A percentile compares a stretch with the other conserved stretches of the same genome.
Evolutionary conservation across 92 coral and sea anemone genomes (phyloP).

Genomic region (Diadumene lineata): DNA sequence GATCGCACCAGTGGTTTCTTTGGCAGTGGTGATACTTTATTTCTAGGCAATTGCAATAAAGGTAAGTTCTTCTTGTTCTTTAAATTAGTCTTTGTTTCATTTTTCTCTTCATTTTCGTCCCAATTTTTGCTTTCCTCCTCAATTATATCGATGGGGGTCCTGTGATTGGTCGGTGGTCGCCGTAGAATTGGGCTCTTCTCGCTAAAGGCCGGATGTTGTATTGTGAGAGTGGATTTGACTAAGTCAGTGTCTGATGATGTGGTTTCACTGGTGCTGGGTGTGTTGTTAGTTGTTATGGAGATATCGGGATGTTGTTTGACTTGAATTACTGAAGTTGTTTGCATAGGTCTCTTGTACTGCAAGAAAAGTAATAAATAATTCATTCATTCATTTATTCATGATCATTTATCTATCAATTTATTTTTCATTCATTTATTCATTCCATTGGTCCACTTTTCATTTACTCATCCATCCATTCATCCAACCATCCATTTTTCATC

Average conservation of each 20-base stretch:
- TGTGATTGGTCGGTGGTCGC: slow-evolving; percentile 6
- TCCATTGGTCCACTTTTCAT: not conserved
- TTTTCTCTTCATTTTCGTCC: not conserved
- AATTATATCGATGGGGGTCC: slow-evolving; percentile 25
- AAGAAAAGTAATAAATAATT: not conserved
- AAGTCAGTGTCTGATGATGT: slow-evolving; percentile 19
- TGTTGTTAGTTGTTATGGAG: slow-evolving; percentile 39
- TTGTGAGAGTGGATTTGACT: not conserved
- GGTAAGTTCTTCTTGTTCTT: not conserved
- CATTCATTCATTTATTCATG: not conserved
- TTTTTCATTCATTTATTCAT: not conserved
- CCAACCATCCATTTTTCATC: not conserved
- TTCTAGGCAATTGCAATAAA: slow-evolving; percentile 8
- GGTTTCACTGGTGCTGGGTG: slow-evolving; percentile 14
- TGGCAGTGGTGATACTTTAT: slow-evolving; percentile 26
- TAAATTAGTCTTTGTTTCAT: slow-evolving; percentile 4
- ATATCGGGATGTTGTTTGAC: slow-evolving; percentile 63
- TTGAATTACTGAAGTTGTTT: slow-evolving; percentile 46
- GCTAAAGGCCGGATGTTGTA: not conserved
- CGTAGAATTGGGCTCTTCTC: slow-evolving; percentile 21
- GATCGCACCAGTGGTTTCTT: slow-evolving; percentile 52
- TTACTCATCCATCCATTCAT: not conserved
- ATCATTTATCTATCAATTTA: not conserved
- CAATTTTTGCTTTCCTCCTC: slow-evolving; percentile 28
- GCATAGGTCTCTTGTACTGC: slow-evolving; percentile 8